phyloP scores from a whole-genome alignment of 2,797 vertebrate species.

The Chrosomus eos region DNA sequence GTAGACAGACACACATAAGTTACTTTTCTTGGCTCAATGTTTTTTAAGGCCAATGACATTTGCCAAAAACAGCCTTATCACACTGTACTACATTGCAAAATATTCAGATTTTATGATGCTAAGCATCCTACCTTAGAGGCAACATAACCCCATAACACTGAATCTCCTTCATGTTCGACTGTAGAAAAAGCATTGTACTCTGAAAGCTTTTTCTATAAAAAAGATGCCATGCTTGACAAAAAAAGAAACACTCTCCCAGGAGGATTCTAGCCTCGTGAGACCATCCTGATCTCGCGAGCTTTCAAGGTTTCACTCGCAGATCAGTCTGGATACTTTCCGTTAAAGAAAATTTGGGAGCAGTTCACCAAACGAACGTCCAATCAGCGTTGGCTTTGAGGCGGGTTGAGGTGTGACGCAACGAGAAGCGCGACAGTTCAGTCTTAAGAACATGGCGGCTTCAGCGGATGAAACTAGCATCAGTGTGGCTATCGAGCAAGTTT shows the following conservation, averaged over 20 bases:
- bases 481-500: no score
- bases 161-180: conserved; percentile 4
- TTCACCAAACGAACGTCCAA: no score
- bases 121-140: neutral
- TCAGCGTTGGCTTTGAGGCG: no score
- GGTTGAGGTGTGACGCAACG: no score
- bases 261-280: neutral
- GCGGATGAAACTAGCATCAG: no score
- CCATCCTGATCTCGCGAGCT: no score
- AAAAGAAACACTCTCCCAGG: neutral
- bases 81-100: neutral
- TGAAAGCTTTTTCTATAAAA: conserved; percentile 8
- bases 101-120: neutral
- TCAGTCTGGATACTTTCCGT: no score
- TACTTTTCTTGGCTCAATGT: neutral
- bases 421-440: no score
- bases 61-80: neutral
- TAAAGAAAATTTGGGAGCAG: no score
- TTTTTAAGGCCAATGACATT: neutral
- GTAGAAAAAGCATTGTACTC: neutral
- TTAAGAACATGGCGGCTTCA: no score
- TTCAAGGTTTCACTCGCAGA: no score
- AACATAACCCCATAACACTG: neutral
- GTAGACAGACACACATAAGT: neutral
- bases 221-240: neutral